Base-by-base conservation (phyloP, 2,113 vertebrate species). In the Poeciliopsis retropinna region DNA sequence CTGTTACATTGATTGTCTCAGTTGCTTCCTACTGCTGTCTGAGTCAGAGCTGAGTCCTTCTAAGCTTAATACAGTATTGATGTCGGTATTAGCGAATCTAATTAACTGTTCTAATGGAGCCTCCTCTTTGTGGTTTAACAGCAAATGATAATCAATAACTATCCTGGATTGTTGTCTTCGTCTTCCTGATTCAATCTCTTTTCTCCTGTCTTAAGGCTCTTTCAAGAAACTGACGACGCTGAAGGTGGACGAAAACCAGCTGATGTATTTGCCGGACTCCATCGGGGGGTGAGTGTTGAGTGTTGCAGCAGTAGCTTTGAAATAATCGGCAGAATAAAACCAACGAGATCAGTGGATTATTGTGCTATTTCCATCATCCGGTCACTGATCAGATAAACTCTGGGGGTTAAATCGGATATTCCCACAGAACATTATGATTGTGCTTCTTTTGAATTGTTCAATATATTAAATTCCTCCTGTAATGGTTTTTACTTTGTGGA, bases 171-270 rank as follows among this genome's bases (percentile, higher is more conserved):
- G 44, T 32, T 69, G 63, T 62, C 7, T 39, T 51, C 64, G 0
- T 60, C 69, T 34, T 25, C 78, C 64, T 72, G 29, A 82, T 60
- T 25, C 30, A 3, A 15, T 37, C 44, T 79, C 4, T 74, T 47
- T 57, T 3, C 67, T 31, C 3, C 22, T 27, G 15, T 62, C 72
- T 84, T 70, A 80, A 99, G 97, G 98, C 86, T 98, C 95, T 39
- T 82, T 99, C 84, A 98, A 97, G 93, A 98, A 96, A 88, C 91
- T 98, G 86, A 96, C 97, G 7, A 95, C 97, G 41, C 94, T 99
- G 88, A 98, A 98, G 91, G 96, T 99, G 92, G 98, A 99, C 92
- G 98, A 99, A 94, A 99, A 99, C 92, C 97, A 99, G 87, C 92
- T 99, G 80, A 96, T 98, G 90, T 96, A 95, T 87, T 92, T 99